phyloP scores from a whole-genome alignment of 1,140 invertebrate genomes.

The Macrobrachium nipponense region DNA sequence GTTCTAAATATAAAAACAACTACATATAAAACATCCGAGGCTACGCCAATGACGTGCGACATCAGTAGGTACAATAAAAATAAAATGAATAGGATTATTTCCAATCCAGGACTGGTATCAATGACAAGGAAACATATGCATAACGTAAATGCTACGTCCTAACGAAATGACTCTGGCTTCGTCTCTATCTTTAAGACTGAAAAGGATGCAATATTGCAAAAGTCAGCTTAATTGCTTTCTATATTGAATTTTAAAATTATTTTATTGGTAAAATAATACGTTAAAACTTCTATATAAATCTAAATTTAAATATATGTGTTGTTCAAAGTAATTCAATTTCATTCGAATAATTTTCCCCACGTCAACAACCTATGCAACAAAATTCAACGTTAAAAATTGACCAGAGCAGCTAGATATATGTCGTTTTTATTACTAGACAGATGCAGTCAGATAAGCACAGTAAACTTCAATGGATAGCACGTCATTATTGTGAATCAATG shows the following conservation, averaged over 20 bases:
- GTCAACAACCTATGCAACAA: no score
- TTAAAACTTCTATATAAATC: not conserved
- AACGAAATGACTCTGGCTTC: not conserved
- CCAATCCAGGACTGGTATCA: conserved; percentile 4
- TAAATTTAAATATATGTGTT: not conserved
- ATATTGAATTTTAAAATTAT: not conserved
- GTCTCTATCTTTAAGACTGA: not conserved
- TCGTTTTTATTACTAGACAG: no score
- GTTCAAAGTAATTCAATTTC: not conserved
- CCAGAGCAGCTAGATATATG: not conserved
- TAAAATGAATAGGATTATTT: not conserved
- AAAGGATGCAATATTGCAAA: not conserved
- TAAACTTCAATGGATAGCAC: no score
- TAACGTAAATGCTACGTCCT: conserved; percentile 29
- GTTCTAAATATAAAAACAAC: no score
- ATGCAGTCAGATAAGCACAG: no score
- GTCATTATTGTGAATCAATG: no score
- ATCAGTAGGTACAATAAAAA: not conserved
- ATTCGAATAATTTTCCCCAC: no score
- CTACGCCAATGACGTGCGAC: not conserved
- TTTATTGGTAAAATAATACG: not conserved
- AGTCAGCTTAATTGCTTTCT: not conserved
- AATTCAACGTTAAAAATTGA: not conserved
- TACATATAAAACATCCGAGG: no score
- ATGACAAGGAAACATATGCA: conserved; percentile 29